phyloP scores from a whole-genome alignment of 2,888 invertebrate genomes.

The Ectemnius cavifrons region DNA sequence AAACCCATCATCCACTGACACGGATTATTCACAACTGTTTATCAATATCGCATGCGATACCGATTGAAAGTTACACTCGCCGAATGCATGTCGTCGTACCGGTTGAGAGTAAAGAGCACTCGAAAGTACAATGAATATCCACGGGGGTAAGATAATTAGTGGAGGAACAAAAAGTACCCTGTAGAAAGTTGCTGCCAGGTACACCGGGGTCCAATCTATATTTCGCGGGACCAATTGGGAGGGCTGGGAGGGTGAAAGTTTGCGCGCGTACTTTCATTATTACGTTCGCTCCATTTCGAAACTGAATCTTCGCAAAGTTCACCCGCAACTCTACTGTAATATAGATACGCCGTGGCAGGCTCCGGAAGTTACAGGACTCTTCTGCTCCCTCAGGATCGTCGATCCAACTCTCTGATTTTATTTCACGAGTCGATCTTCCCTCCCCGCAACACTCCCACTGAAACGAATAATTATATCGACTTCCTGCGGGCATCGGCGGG shows the following conservation, averaged over 20 bases:
- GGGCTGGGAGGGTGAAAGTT: slow-evolving; percentile 36
- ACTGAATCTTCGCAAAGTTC: slow-evolving; percentile 49
- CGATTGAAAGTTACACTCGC: no score
- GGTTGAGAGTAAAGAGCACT: background rate
- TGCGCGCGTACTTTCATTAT: slow-evolving; percentile 49
- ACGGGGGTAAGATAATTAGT: slow-evolving; percentile 30
- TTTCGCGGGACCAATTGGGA: slow-evolving; percentile 48
- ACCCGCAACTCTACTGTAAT: slow-evolving; percentile 37
- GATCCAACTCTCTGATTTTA: slow-evolving; percentile 11
- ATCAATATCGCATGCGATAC: no score
- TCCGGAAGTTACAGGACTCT: slow-evolving; percentile 25
- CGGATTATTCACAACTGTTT: no score
- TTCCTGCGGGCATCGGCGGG: background rate
- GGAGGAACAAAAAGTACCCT: slow-evolving; percentile 20
- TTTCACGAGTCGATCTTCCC: background rate
- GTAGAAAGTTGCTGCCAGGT: background rate
- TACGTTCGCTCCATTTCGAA: slow-evolving; percentile 42
- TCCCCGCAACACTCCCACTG: slow-evolving; percentile 8
- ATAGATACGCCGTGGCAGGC: background rate
- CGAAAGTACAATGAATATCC: background rate
- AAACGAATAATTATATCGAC: slow-evolving; percentile 37
- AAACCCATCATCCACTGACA: no score
- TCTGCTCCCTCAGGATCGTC: slow-evolving; percentile 15
- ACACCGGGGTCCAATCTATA: slow-evolving; percentile 45
- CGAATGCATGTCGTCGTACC: no score